Conservation (phyloP, 2,888 invertebrate species). For the Parapristionchus giblindavisi region DNA sequence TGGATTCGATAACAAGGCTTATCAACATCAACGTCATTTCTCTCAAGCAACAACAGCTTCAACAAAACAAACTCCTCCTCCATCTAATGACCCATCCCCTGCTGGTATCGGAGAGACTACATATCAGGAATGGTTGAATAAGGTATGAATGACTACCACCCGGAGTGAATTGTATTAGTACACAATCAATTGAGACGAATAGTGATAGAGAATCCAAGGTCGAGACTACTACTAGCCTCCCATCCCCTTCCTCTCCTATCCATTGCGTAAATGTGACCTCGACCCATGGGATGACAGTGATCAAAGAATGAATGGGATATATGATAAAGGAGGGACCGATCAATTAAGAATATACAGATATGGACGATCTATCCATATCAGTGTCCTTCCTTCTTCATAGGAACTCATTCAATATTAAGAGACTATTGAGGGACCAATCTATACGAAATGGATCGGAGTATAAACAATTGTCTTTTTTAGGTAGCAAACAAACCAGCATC, state of each 20-base stretch:
- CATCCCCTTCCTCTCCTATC: slow-evolving; percentile 12
- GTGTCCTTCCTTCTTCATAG: not conserved
- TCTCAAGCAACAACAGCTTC: slow-evolving; percentile 50
- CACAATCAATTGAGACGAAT: slow-evolving; percentile 25
- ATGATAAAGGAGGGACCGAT: not conserved
- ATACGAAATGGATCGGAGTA: not conserved
- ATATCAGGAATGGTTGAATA: slow-evolving; percentile 66
- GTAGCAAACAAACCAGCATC: slow-evolving; percentile 67
- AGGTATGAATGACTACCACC: slow-evolving; percentile 45
- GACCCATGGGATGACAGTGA: slow-evolving; percentile 28
- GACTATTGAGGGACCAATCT: not conserved
- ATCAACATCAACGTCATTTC: slow-evolving; percentile 54
- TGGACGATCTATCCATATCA: too few species aligned
- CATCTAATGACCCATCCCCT: slow-evolving; percentile 41
- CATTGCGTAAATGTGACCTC: slow-evolving; percentile 5
- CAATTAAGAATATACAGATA: not conserved
- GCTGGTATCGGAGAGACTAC: slow-evolving; percentile 67
- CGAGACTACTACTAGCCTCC: slow-evolving; percentile 9
- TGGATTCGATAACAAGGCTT: slow-evolving; percentile 59
- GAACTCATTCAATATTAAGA: too few species aligned
- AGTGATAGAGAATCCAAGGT: slow-evolving; percentile 25
- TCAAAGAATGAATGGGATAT: slow-evolving; percentile 10
- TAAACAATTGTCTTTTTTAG: too few species aligned
- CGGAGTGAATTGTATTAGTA: not conserved
- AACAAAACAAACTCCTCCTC: slow-evolving; percentile 38